Percentiles rank a stretch among this genome's conserved stretches.
Evolutionary conservation across 2,888 invertebrate species (phyloP).

Genomic region (Callyntrura sp.): DNA sequence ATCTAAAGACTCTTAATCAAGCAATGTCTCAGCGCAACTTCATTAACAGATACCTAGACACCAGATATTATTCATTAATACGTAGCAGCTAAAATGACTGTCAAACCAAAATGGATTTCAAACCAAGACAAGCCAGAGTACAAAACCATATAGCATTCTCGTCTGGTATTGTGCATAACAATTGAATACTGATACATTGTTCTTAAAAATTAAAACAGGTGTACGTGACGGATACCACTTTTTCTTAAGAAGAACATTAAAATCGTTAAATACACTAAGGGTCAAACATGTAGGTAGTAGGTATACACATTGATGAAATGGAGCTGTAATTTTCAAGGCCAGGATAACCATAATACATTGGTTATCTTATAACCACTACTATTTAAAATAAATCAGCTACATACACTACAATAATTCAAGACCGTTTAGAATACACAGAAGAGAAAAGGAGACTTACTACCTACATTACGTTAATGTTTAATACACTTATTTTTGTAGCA

Average conservation of each 20-base stretch:
- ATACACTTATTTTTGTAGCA: not conserved
- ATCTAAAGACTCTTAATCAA: not conserved
- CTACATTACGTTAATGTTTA: not conserved
- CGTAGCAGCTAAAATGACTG: not conserved
- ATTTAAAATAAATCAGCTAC: not conserved
- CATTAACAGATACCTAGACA: not conserved
- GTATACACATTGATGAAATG: not conserved
- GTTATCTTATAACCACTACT: not conserved
- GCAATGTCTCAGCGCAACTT: too few relatives aligned
- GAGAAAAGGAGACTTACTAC: not conserved
- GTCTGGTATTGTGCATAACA: not conserved
- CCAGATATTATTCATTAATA: conserved; percentile 1
- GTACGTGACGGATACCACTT: not conserved
- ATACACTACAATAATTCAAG: not conserved
- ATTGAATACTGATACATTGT: not conserved
- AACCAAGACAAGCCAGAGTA: conserved; percentile 4
- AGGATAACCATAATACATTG: not conserved
- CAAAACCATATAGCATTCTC: conserved; percentile 1
- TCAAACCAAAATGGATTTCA: not conserved
- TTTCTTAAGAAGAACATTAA: not conserved
- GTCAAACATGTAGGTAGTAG: too few relatives aligned
- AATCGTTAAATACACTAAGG: not conserved
- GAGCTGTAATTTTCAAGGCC: conserved; percentile 1
- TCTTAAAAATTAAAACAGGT: not conserved
- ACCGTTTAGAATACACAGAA: not conserved